phyloP scores from a whole-genome alignment of 2,113 vertebrate genomes.

The Salminus brasiliensis region DNA sequence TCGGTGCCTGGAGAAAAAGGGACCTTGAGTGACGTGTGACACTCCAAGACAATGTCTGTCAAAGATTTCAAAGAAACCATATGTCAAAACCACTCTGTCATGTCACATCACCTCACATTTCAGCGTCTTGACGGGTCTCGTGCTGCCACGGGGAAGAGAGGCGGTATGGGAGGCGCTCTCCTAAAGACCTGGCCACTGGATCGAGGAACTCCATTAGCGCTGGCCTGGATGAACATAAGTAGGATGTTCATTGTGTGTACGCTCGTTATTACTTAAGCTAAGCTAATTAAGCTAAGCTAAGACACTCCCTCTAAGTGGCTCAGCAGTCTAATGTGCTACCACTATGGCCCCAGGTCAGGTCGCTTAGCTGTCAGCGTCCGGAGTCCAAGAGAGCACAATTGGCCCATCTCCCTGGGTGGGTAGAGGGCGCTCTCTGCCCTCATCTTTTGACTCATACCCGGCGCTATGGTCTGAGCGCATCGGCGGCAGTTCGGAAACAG shows the following conservation, averaged over 20 bases:
- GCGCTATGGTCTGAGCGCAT: too few relatives aligned
- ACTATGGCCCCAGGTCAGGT: too few relatives aligned
- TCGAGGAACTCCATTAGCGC: not conserved
- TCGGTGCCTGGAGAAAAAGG: not conserved
- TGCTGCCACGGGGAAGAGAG: conserved; percentile 45
- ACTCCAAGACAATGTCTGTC: conserved; percentile 56
- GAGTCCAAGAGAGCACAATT: not conserved
- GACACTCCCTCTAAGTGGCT: too few relatives aligned
- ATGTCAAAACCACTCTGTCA: conserved; percentile 54
- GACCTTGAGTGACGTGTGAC: conserved; percentile 47
- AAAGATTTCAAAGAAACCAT: conserved; percentile 59
- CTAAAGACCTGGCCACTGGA: not conserved
- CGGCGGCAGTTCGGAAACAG: too few relatives aligned
- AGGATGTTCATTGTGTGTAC: too few relatives aligned
- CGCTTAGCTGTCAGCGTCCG: too few relatives aligned
- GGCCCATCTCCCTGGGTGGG: not conserved
- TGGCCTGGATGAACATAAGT: too few relatives aligned
- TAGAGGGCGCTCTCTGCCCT: too few relatives aligned
- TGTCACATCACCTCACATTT: conserved; percentile 56
- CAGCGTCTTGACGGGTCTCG: conserved; percentile 55
- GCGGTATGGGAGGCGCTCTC: not conserved
- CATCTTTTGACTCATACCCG: too few relatives aligned
- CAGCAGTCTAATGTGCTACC: too few relatives aligned
- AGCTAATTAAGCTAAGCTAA: too few relatives aligned
- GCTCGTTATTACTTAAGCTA: not conserved